Base-by-base conservation (phyloP, 2,797 vertebrate genomes). In the Schizopygopsis malacanthus region DNA sequence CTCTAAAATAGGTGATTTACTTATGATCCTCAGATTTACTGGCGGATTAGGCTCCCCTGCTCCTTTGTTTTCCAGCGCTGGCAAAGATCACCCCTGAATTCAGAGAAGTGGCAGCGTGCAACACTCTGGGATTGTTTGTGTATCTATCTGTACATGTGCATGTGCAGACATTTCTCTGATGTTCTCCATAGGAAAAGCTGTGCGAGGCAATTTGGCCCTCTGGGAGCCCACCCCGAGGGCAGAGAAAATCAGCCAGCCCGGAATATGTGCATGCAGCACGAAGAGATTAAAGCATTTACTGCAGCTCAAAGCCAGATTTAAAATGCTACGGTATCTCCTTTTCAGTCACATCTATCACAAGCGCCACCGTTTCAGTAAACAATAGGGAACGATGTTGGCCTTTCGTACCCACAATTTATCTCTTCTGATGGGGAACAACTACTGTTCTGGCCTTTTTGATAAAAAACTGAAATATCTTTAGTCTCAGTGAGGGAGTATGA, bases 1-100 rank as follows among this genome's bases (percentile, higher is more conserved):
- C 88, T 86, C 52, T 82, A 61, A 86, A 89, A 91, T 84, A 85
- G 83, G 87, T 85, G 59, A 91, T 90, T 86, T 85, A 72, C 85
- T 87, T 86, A 88, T 90, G 82, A 70, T 85, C 81, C 81, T 83
- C 72, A 85, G 41, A 90, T 93, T 90, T 89, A 79, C 79, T 83
- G 39, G 41, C 43, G 83, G 84, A 37, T 90, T 90, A 87, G n/a
- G 75, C 75, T 86, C 83, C 20, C 70, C 56, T 16, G 16, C 69
- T 88, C 43, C 78, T 87, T 90, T 91, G 86, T 90, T 90, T 86
- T 89, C 85, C 84, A 56, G 28, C 59, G 25, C 83, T 79, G 87
- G 79, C 86, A 90, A 81, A 81, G 28, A 75, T 75, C 61, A 54
- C 6, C 50, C 75, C 6, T 72, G 90, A 43, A 85, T 81, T 54